Evolutionary conservation across 2,797 vertebrate genomes (phyloP), one percentile per base, ranked within the genome.

Genomic region (Leptatherina wallacei): DNA sequence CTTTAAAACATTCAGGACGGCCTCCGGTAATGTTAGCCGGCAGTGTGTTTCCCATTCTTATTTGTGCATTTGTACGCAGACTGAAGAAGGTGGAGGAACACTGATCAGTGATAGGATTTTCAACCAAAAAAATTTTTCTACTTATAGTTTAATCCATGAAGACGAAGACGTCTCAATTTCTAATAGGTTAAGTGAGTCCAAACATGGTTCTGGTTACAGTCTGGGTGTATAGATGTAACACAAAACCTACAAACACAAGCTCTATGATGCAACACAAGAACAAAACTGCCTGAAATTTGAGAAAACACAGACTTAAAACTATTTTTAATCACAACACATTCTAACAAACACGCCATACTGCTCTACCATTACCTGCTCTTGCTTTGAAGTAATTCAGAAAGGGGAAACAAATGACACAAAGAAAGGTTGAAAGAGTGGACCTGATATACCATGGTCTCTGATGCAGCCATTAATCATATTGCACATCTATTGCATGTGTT

Each of bases 1-100:
- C 87, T 88, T 84, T 95, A 89, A 94, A 95, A 95, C 87, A 95
- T 95, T 95, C 81, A 95, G 80, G 78, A 78, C 69, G 32, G 62
- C 63, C 73, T 79, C 56, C 36, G 52, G 93, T 85, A 90, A 92
- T 32, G 59, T 60, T 88, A 94, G 88, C 84, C 61, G 59, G 47
- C 71, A 71, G 69, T 27, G 61, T 44, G 68, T 67, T 54, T 82
- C 67, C 56, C 40, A 14, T 36, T 76, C 57, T 35, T 49, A 49
- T 49, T n/a, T 32, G 30, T 32, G 3, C 69, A 49, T 49, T n/a
- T 32, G 30, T 32, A 32, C 69, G 47, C 0, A 10, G n/a, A 69
- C 67, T 69, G 42, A 33, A 35, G 40, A 64, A 33, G 36, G 22
- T 9, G 27, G 47, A 75, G 49, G 35, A n/a, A 24, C n/a, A 55